These are phyloP conservation scores for Emydocephalus ijimae DNA, from an alignment of 2,113 vertebrate species.

Conservation along the genomic window DNA sequence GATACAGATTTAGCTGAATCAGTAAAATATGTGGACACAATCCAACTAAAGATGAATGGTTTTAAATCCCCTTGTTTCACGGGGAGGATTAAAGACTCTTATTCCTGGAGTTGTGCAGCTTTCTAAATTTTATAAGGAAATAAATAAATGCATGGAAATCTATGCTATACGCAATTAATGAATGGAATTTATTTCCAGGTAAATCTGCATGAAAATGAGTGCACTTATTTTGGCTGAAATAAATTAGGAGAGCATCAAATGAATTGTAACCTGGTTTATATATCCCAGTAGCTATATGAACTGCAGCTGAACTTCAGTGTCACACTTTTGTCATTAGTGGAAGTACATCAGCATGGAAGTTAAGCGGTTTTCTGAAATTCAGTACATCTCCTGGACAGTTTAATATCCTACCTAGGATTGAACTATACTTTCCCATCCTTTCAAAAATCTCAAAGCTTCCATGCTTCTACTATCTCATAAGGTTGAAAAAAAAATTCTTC, in stretches of 20 bases:
- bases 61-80: neutral
- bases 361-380: neutral
- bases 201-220: neutral
- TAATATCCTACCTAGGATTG: neutral
- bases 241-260: neutral
- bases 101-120: neutral
- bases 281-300: neutral
- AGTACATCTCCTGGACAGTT: neutral
- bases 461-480: neutral
- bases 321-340: neutral
- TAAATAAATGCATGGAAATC: neutral
- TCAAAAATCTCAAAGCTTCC: neutral
- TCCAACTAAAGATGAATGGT: neutral
- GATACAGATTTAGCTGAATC: conserved; percentile 9
- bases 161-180: neutral
- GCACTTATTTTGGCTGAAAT: neutral
- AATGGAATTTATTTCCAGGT: neutral
- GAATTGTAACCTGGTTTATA: neutral
- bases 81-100: neutral
- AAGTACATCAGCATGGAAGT: neutral
- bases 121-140: neutral
- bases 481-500: neutral
- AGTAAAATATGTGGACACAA: conserved; percentile 5
- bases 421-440: neutral
- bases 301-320: neutral